phyloP scores from a whole-genome alignment of 2,113 vertebrate genomes.

The Eulemur rufifrons region DNA sequence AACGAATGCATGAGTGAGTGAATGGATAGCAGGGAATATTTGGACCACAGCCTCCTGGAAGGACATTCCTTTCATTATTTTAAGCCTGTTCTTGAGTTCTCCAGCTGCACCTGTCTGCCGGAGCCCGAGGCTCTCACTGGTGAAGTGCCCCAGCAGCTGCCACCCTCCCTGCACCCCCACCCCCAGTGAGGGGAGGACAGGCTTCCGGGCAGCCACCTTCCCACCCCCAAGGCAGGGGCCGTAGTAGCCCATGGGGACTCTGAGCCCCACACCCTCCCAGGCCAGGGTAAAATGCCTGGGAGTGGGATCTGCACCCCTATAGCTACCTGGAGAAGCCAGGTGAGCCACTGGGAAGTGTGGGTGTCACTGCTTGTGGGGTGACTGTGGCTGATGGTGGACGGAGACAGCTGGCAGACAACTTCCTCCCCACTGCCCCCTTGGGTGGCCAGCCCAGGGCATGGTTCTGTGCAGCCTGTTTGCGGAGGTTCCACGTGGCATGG shows the following conservation, averaged over 20 bases:
- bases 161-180: fast-evolving
- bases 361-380: not conserved
- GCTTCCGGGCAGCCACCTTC: not conserved
- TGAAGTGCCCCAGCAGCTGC: not conserved
- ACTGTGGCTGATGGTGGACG: not conserved
- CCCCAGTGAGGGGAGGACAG: too few species aligned
- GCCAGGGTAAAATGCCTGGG: not conserved
- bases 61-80: not conserved
- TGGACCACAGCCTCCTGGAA: not conserved
- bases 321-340: not conserved
- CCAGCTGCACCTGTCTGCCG: not conserved
- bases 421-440: not conserved
- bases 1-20: not conserved
- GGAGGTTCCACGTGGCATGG: not conserved
- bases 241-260: not conserved
- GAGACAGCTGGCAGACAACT: not conserved
- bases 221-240: not conserved
- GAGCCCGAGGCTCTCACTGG: not conserved
- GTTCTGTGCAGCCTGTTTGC: not conserved
- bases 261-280: not conserved
- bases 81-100: too few species aligned
- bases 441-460: not conserved
- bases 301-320: not conserved
- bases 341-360: not conserved
- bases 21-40: not conserved